Percentiles rank a stretch among this genome's conserved stretches.
phyloP scores from a whole-genome alignment of 2,113 vertebrate genomes.

The Sisor rabdophorus region DNA sequence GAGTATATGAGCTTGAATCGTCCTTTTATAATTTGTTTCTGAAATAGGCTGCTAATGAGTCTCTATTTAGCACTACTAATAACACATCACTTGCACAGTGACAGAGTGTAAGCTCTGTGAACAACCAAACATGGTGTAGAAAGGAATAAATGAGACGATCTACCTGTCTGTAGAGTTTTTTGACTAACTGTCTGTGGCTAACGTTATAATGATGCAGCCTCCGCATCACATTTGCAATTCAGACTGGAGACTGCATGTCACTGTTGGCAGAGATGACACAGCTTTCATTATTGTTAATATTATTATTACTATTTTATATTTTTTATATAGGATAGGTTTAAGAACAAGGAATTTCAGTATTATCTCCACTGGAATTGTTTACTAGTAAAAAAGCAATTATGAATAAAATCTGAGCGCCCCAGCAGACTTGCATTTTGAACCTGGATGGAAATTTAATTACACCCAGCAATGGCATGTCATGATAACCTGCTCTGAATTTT shows the following conservation, averaged over 20 bases:
- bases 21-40: constrained; percentile 12
- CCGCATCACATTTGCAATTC: constrained; percentile 56
- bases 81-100: constrained; percentile 56
- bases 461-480: constrained; percentile 40
- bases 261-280: constrained; percentile 28
- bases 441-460: constrained; percentile 45
- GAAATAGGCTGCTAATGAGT: constrained; percentile 33
- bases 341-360: neutral
- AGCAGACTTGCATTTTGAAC: constrained; percentile 6
- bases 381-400: constrained; percentile 5
- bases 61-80: constrained; percentile 46
- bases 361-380: constrained; percentile 1
- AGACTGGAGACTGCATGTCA: constrained; percentile 51
- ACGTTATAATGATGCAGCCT: constrained; percentile 60
- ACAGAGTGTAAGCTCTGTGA: constrained; percentile 49
- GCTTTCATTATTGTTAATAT: neutral
- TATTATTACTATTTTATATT: no score
- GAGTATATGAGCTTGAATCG: neutral
- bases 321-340: neutral
- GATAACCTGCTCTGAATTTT: constrained; percentile 48
- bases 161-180: constrained; percentile 54
- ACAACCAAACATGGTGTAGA: constrained; percentile 51
- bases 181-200: constrained; percentile 58
- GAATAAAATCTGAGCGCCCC: constrained; percentile 20
- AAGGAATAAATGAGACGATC: constrained; percentile 2